phyloP scores from a whole-genome alignment of 2,113 vertebrate species.

The Macquaria ambigua region DNA sequence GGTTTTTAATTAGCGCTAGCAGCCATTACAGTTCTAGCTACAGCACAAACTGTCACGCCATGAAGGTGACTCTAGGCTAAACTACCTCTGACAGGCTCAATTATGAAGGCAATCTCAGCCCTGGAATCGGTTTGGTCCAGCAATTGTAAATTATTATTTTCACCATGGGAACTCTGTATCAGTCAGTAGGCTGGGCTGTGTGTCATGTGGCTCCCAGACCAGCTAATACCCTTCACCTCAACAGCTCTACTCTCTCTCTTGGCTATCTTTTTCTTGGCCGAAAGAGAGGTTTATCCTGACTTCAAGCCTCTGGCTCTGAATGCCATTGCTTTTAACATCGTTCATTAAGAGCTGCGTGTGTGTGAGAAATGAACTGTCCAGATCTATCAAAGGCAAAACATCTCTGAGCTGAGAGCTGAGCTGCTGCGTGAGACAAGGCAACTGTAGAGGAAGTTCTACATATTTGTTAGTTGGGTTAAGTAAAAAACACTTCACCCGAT shows the following conservation, averaged over 20 bases:
- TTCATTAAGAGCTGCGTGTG: constrained; percentile 33
- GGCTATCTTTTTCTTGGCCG: not conserved
- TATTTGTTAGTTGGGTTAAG: not conserved
- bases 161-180: constrained; percentile 8
- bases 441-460: not conserved
- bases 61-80: constrained; percentile 57
- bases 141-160: constrained; percentile 41
- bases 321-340: constrained; percentile 7
- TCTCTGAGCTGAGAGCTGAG: not conserved
- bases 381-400: constrained; percentile 9
- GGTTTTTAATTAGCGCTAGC: constrained; percentile 68
- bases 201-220: constrained; percentile 25
- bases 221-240: constrained; percentile 15
- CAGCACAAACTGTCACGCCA: constrained; percentile 27
- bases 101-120: constrained; percentile 46
- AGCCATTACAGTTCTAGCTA: constrained; percentile 42
- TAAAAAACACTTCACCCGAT: not conserved
- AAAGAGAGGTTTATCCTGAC: not conserved
- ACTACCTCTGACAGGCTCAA: constrained; percentile 63
- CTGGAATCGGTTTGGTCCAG: constrained; percentile 42
- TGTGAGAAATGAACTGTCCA: constrained; percentile 14
- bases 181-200: not conserved
- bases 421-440: not conserved
- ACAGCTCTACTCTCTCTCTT: constrained; percentile 17
- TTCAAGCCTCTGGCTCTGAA: constrained; percentile 7